These are phyloP conservation scores for Platycheirus albimanus DNA, from an alignment of 2,888 invertebrate genomes.

Conservation along the genomic window DNA sequence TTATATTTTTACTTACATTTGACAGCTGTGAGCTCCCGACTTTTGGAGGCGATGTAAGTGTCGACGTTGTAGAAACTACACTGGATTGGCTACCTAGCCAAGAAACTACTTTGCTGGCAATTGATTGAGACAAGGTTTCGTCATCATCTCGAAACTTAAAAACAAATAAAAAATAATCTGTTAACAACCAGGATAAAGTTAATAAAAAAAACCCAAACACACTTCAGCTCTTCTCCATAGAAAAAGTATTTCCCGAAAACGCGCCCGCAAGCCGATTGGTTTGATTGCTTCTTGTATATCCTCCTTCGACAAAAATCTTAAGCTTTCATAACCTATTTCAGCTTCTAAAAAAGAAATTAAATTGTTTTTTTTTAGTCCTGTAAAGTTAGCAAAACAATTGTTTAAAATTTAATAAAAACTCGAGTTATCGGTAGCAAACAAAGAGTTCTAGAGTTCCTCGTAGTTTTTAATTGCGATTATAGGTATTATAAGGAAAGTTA, in stretches of 20 bases:
- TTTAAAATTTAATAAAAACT: too few species aligned
- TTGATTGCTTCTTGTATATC: too few species aligned
- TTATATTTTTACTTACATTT: not conserved
- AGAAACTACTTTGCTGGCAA: not conserved
- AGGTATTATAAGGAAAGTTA: too few species aligned
- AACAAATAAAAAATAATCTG: not conserved
- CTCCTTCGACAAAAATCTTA: too few species aligned
- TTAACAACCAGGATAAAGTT: not conserved
- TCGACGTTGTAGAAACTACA: not conserved
- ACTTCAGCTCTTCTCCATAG: not conserved
- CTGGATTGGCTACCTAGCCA: too few species aligned
- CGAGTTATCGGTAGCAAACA: too few species aligned
- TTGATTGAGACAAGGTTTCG: not conserved
- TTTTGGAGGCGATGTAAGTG: not conserved
- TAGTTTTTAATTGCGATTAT: too few species aligned
- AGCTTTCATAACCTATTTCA: too few species aligned
- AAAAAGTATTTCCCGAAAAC: not conserved
- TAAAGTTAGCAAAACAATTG: too few species aligned
- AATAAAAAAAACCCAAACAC: not conserved
- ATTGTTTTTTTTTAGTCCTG: too few species aligned
- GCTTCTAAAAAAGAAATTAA: too few species aligned
- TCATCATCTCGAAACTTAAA: not conserved
- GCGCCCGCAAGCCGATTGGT: not conserved
- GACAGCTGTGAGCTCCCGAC: not conserved
- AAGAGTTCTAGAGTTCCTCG: too few species aligned